Percentiles rank a stretch among this genome's conserved stretches.
Evolutionary conservation across 2,797 vertebrate species (phyloP).

Genomic region (Platyrinchus mystaceus): DNA sequence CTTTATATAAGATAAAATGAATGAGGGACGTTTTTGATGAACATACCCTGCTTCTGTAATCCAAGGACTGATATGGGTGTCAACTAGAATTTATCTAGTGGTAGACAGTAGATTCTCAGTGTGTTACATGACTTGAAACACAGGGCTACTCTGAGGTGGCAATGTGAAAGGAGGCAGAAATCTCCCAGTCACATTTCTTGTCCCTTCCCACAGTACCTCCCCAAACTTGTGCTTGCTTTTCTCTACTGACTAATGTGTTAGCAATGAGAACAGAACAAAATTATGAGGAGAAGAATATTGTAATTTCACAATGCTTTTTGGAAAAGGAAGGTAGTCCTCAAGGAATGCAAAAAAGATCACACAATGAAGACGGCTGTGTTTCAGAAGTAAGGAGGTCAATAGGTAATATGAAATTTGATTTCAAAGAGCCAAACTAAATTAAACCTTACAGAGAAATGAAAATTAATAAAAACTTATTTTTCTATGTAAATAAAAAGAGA

Average conservation of each 20-base stretch:
- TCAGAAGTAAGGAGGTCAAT: neutral
- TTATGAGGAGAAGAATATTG: neutral
- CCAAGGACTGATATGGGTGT: neutral
- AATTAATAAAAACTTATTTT: neutral
- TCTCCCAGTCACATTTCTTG: neutral
- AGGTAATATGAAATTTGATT: neutral
- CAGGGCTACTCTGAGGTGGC: neutral
- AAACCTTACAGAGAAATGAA: neutral
- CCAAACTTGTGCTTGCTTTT: neutral
- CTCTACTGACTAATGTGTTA: neutral
- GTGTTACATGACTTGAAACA: neutral
- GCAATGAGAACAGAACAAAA: neutral
- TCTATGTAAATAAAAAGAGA: neutral
- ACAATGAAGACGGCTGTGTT: neutral
- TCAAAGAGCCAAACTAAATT: neutral
- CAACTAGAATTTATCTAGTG: neutral
- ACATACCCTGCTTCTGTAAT: neutral
- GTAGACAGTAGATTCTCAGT: neutral
- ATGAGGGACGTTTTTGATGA: neutral
- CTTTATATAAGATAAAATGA: neutral
- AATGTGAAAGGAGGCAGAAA: neutral
- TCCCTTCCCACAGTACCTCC: neutral
- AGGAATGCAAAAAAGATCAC: neutral
- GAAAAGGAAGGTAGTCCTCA: neutral
- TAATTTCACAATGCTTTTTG: neutral